Conservation (phyloP, 2,888 invertebrate species). For the Leuctra nigra region DNA sequence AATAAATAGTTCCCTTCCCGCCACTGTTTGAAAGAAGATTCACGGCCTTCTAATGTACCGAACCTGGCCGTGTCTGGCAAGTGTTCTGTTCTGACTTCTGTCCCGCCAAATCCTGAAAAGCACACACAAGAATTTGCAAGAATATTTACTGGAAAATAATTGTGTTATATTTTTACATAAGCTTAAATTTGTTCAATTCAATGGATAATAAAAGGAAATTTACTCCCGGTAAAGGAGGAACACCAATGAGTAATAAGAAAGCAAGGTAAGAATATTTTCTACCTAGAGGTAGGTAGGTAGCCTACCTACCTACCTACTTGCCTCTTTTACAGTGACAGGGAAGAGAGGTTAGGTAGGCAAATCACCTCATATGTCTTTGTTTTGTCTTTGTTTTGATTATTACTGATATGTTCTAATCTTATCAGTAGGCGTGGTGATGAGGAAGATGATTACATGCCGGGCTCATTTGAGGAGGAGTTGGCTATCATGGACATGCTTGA, state of each 20-base stretch:
- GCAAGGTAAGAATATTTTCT: not conserved
- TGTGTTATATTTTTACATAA: too few relatives aligned
- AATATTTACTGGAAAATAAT: too few relatives aligned
- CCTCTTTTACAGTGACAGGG: not conserved
- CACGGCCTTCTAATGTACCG: too few relatives aligned
- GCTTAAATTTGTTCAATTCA: too few relatives aligned
- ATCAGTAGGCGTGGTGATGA: conserved; percentile 37
- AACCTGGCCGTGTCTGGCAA: too few relatives aligned
- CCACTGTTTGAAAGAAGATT: too few relatives aligned
- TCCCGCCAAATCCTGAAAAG: too few relatives aligned
- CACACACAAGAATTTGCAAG: too few relatives aligned
- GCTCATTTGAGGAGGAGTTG: conserved; percentile 62
- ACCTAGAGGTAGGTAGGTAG: not conserved
- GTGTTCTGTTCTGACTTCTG: too few relatives aligned
- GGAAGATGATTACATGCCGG: conserved; percentile 52
- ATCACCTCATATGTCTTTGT: too few relatives aligned
- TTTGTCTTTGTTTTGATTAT: too few relatives aligned
- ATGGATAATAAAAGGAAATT: not conserved
- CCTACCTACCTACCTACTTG: not conserved
- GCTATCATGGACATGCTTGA: conserved; percentile 55
- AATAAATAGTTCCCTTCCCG: too few relatives aligned
- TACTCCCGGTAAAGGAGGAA: not conserved
- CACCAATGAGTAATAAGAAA: not conserved
- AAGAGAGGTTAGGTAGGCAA: not conserved
- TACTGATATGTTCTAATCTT: not conserved